These are phyloP conservation scores for Nasonia oneida DNA, from an alignment of 2,888 invertebrate genomes.

Conservation along the genomic window DNA sequence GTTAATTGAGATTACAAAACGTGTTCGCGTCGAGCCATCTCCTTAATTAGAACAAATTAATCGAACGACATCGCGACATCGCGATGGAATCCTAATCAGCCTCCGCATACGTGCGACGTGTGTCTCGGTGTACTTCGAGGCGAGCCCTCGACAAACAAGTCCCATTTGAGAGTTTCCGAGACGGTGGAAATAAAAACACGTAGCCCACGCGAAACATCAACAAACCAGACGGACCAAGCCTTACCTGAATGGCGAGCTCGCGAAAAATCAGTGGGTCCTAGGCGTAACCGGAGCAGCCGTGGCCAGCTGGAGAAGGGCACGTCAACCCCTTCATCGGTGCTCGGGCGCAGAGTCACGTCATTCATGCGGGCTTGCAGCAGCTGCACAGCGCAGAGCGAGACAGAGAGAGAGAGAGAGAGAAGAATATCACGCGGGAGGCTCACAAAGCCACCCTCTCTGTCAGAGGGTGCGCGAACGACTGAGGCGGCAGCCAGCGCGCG, in stretches of 20 bases:
- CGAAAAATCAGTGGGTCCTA: not conserved
- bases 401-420: not conserved
- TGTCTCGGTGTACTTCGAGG: not conserved
- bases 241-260: not conserved
- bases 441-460: slow-evolving; percentile 73
- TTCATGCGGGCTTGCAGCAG: slow-evolving; percentile 43
- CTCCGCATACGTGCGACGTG: not conserved
- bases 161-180: too few species aligned
- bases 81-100: slow-evolving; percentile 8
- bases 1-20: slow-evolving; percentile 49
- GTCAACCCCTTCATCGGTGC: slow-evolving; percentile 6
- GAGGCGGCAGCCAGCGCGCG: slow-evolving; percentile 66
- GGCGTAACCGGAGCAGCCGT: not conserved
- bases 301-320: not conserved
- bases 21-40: slow-evolving; percentile 20
- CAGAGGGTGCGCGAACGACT: slow-evolving; percentile 78
- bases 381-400: slow-evolving; percentile 43
- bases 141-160: not conserved
- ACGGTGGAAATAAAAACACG: not conserved
- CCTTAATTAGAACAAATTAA: not conserved
- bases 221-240: not conserved
- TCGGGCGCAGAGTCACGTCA: slow-evolving; percentile 42
- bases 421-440: slow-evolving; percentile 43
- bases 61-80: not conserved
- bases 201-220: not conserved